phyloP scores from a whole-genome alignment of 2,797 vertebrate species.

The Myotis findleyi region DNA sequence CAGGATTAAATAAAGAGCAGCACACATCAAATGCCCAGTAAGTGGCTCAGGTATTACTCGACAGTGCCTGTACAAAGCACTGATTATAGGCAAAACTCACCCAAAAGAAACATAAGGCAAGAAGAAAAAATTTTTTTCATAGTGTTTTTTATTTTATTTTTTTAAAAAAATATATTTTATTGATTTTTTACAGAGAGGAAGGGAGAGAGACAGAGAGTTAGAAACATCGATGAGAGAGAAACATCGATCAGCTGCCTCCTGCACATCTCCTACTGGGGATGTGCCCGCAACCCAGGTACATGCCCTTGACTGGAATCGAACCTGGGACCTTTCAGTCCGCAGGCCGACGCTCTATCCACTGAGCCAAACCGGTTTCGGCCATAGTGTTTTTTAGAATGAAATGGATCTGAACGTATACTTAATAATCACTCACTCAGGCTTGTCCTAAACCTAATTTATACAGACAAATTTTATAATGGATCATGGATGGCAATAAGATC shows the following conservation, averaged over 20 bases:
- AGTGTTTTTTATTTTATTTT: not conserved
- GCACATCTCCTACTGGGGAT: too few relatives aligned
- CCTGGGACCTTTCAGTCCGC: too few relatives aligned
- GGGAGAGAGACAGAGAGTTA: too few relatives aligned
- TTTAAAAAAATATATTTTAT: too few relatives aligned
- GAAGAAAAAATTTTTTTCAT: not conserved
- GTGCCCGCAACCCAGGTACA: too few relatives aligned
- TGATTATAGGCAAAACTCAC: not conserved
- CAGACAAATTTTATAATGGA: constrained; percentile 48
- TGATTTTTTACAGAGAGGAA: too few relatives aligned
- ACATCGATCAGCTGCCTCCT: too few relatives aligned
- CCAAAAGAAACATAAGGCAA: not conserved
- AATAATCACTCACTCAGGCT: constrained; percentile 13
- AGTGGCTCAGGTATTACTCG: not conserved
- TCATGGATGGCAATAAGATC: constrained; percentile 11
- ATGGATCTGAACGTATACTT: constrained; percentile 1
- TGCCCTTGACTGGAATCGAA: too few relatives aligned
- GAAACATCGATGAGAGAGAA: too few relatives aligned
- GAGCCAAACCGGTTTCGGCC: too few relatives aligned
- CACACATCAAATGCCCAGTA: not conserved
- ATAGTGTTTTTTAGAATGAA: constrained; percentile 44
- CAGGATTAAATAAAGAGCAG: constrained; percentile 51
- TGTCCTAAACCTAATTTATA: constrained; percentile 44
- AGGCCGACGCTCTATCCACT: too few relatives aligned
- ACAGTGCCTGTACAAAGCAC: not conserved